These are phyloP conservation scores for Pimpla rufipes DNA, from an alignment of 2,888 invertebrate genomes.

Conservation along the genomic window DNA sequence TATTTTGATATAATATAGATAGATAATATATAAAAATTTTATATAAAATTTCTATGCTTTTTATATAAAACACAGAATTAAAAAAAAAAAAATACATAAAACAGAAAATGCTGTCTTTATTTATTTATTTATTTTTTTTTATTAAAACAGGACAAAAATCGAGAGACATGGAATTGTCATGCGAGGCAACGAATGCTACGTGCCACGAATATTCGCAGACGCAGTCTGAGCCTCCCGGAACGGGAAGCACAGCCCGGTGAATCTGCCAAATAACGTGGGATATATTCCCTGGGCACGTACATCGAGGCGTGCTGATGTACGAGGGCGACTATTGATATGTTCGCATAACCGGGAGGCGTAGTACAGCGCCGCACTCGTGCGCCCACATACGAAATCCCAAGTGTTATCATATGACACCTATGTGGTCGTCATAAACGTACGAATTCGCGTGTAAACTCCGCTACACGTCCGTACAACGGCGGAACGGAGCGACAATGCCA, in stretches of 20 bases:
- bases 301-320: constrained; percentile 2
- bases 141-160: background rate
- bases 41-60: too few species aligned
- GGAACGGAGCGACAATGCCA: constrained; percentile 39
- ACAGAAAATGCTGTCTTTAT: too few species aligned
- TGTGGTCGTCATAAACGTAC: constrained; percentile 34
- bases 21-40: too few species aligned
- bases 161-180: constrained; percentile 42
- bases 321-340: constrained; percentile 44
- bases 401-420: constrained; percentile 36
- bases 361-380: too few species aligned
- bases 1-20: too few species aligned
- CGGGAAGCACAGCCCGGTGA: constrained; percentile 27
- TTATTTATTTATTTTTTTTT: too few species aligned
- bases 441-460: constrained; percentile 47
- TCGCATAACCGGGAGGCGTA: background rate
- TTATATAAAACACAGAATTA: too few species aligned
- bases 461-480: background rate
- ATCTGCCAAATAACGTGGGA: constrained; percentile 55
- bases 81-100: too few species aligned
- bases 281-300: constrained; percentile 58
- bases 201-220: constrained; percentile 52
- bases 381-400: constrained; percentile 13
- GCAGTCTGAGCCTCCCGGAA: background rate
- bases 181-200: constrained; percentile 36